Base-by-base conservation (phyloP, 2,888 invertebrate species). In the Dicranocentrus wangi region DNA sequence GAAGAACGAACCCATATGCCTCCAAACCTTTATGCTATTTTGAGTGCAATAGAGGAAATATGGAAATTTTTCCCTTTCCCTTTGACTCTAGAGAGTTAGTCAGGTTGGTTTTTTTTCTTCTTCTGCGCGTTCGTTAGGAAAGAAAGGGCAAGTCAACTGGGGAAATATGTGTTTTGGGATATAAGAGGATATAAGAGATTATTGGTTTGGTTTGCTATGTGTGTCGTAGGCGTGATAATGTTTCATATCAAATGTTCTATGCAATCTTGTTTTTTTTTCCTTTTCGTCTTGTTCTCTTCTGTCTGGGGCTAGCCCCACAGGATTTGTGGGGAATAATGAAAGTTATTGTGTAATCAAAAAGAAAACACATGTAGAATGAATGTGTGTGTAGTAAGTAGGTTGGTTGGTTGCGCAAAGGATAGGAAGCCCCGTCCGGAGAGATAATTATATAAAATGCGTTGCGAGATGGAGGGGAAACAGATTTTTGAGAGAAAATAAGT, bases 191-290 rank as follows among this genome's bases (percentile, higher is more conserved):
- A n/a, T n/a, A n/a, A n/a, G n/a, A n/a, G n/a, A n/a, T n/a, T n/a
- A n/a, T n/a, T n/a, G n/a, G n/a, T n/a, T n/a, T n/a, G n/a, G n/a
- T n/a, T n/a, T n/a, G n/a, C n/a, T n/a, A n/a, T n/a, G n/a, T n/a
- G n/a, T n/a, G 32, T 3, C 3, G 32, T 32, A 32, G 32, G 32
- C 32, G 32, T 32, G 32, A 32, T 32, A 32, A 7, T 75, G 65
- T 58, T 75, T 75, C 58, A 66, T 55, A 39, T 65, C 19, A 75
- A 75, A 75, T 75, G 75, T 75, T 43, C 42, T 65, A 39, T 70
- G 70, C 70, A 70, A 70, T 39, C 21, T 68, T 68, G 27, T 27
- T 51, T 68, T 68, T 28, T 28, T 53, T 61, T 5, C 27, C 28
- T 23, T 71, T 42, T 23, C 27, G 19, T 13, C 43, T 10, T 32